Base-by-base conservation (phyloP, 2,797 vertebrate species). In the Buceros bicornis region DNA sequence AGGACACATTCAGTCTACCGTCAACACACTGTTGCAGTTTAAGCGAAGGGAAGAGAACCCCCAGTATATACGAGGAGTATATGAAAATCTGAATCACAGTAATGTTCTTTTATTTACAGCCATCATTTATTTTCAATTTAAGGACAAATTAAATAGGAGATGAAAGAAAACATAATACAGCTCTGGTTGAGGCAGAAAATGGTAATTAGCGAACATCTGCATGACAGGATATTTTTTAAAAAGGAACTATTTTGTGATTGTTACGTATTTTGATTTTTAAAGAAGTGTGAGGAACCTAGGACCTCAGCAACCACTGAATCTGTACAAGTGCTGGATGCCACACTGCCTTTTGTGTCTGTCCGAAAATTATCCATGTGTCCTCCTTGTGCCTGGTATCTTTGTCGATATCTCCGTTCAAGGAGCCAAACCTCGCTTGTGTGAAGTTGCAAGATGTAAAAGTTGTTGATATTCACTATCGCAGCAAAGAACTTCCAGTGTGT, bases 61-160 rank as follows among this genome's bases (percentile, higher is more conserved):
- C 19, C 29, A 42, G 33, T 25, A 71, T 70, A 28, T 25, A 28
- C 0, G 2, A 74, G 15, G 17, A 71, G 48, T 60, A 29, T 28
- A 64, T 20, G 22, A 85, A 87, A 82, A 67, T 80, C 20, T 73
- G 56, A 87, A 60, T 82, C 48, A 26, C 51, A n/a, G 17, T 29
- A 19, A 10, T 45, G 33, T 61, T 85, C 9, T 90, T 85, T 80
- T 71, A 53, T 94, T 88, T 84, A 40, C 40, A 56, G 16, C 51
- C 6, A 47, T 57, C 17, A 53, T 76, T 91, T 93, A 64, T 91
- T 90, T 79, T 62, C 66, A 72, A 26, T 77, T 90, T 95, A 64
- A 93, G 84, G 72, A 77, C 19, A 60, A 92, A 92, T 76, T 76
- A 93, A 94, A 79, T 80, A 76, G 45, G 8, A 87, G 86, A 43